phyloP scores from a whole-genome alignment of 2,797 vertebrate genomes.

The Vireo griseus region DNA sequence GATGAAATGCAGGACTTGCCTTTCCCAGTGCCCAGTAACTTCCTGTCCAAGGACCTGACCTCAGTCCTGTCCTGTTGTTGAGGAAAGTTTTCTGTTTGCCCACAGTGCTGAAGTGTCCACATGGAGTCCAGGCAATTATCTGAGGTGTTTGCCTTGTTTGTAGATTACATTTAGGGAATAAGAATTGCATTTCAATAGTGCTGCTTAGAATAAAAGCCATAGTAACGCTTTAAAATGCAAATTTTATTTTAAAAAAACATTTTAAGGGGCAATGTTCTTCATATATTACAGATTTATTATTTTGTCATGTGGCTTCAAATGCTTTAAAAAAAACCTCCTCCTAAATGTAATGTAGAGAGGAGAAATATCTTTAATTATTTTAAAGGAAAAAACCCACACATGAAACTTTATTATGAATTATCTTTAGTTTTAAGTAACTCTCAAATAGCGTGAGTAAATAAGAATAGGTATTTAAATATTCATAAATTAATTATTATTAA shows the following conservation, averaged over 20 bases:
- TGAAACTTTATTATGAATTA: neutral
- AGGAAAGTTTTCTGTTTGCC: neutral
- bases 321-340: neutral
- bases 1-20: neutral
- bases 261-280: neutral
- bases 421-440: neutral
- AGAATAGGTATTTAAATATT: neutral
- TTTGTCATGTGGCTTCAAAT: neutral
- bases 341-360: neutral
- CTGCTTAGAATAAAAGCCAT: neutral
- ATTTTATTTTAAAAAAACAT: neutral
- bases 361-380: neutral
- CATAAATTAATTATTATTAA: neutral
- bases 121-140: neutral
- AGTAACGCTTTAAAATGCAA: neutral
- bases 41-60: neutral
- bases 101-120: neutral
- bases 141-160: neutral
- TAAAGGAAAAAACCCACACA: accelerated
- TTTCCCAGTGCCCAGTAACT: neutral
- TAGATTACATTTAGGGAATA: neutral
- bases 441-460: neutral
- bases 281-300: neutral
- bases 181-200: neutral
- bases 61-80: neutral